These are phyloP conservation scores for Circaetus gallicus DNA, from an alignment of 2,113 vertebrate genomes.

Conservation along the genomic window DNA sequence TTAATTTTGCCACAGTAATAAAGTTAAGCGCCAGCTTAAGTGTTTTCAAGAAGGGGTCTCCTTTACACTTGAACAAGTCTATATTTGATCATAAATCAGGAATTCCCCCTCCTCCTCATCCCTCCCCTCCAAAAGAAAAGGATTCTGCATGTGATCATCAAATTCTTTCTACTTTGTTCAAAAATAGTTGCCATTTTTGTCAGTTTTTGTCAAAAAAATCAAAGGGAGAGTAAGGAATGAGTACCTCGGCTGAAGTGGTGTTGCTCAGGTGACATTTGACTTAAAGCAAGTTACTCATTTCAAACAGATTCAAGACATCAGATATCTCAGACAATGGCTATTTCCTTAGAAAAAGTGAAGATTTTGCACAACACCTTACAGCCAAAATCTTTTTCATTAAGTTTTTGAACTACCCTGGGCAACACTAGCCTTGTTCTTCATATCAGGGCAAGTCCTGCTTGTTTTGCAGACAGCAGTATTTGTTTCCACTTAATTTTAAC, in stretches of 20 bases:
- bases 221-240: not conserved
- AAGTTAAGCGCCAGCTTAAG: conserved; percentile 51
- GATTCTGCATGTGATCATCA: not conserved
- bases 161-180: not conserved
- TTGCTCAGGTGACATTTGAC: not conserved
- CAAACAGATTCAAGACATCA: not conserved
- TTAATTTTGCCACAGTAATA: conserved; percentile 64
- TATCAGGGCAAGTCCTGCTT: not conserved
- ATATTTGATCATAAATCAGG: conserved; percentile 45
- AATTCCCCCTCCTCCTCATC: not conserved
- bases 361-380: not conserved
- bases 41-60: conserved; percentile 42
- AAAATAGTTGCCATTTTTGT: not conserved
- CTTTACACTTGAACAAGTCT: conserved; percentile 31
- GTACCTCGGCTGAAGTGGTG: not conserved
- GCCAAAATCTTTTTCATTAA: not conserved
- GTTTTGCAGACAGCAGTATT: not conserved
- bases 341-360: not conserved
- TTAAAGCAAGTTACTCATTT: not conserved
- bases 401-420: not conserved
- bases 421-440: not conserved
- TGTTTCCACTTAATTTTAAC: not conserved
- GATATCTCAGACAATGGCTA: not conserved
- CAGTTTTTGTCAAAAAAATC: not conserved
- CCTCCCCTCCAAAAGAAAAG: not conserved